Conservation (phyloP, 1,140 invertebrate genomes). For the Calliopsis andreniformis region DNA sequence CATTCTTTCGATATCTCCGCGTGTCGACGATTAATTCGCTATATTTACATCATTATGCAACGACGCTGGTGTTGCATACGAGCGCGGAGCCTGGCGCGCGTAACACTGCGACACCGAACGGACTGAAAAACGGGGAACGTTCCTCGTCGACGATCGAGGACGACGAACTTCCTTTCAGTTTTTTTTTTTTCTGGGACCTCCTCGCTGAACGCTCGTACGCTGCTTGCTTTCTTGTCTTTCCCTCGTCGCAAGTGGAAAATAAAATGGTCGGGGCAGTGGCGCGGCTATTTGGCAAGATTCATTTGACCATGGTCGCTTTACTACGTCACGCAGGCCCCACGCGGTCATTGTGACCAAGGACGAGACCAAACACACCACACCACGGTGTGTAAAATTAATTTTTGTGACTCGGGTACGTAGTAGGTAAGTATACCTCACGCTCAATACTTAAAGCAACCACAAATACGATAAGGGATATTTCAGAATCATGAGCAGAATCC, state of each 20-base stretch:
- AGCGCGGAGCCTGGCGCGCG: conserved; percentile 25
- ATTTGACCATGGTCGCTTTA: conserved; percentile 51
- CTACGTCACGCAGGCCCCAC: conserved; percentile 48
- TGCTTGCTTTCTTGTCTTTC: neutral
- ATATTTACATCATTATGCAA: conserved; percentile 64
- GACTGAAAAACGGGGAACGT: neutral
- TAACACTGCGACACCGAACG: conserved; percentile 48
- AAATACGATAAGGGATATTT: no score
- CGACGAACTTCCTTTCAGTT: no score
- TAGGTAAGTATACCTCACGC: conserved; percentile 18
- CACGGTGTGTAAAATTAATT: conserved; percentile 12
- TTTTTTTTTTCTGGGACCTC: neutral
- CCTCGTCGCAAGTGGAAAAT: conserved; percentile 15
- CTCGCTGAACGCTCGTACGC: neutral
- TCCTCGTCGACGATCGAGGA: no score
- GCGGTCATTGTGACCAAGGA: conserved; percentile 63
- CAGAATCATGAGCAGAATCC: no score
- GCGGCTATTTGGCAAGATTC: conserved; percentile 63
- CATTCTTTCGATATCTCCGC: conserved; percentile 14
- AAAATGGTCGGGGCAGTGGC: conserved; percentile 60
- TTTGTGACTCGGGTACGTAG: neutral
- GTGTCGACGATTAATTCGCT: conserved; percentile 58
- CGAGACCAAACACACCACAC: conserved; percentile 23
- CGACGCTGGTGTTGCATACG: conserved; percentile 24
- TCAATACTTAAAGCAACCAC: neutral